Conservation (phyloP, 1,140 invertebrate genomes). For the Eurosta solidaginis region DNA sequence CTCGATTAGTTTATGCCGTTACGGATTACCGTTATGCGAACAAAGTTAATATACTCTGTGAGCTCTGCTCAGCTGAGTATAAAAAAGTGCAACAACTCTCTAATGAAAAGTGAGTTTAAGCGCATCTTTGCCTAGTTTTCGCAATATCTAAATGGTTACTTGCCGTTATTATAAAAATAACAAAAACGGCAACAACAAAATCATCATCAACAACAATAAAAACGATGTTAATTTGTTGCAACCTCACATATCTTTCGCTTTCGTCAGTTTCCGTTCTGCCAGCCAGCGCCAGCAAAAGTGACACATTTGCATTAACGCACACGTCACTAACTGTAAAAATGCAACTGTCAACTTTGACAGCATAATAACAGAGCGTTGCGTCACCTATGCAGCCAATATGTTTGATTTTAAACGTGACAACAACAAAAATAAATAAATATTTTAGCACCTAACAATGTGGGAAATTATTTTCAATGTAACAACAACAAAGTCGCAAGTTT, state of each 20-base stretch:
- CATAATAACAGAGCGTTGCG: not conserved
- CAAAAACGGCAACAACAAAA: not conserved
- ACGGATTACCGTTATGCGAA: too few relatives aligned
- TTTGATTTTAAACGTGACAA: not conserved
- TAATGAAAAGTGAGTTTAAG: slow-evolving; percentile 25
- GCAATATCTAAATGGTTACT: not conserved
- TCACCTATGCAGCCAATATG: too few relatives aligned
- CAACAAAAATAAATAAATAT: not conserved
- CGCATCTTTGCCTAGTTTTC: slow-evolving; percentile 21
- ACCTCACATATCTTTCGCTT: not conserved
- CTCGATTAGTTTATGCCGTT: too few relatives aligned
- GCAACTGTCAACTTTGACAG: slow-evolving; percentile 15
- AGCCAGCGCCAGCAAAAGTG: slow-evolving; percentile 25
- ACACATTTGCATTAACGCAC: not conserved
- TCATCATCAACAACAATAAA: not conserved
- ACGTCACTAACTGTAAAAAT: not conserved
- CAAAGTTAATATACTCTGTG: too few relatives aligned
- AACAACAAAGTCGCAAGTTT: not conserved
- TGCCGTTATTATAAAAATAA: not conserved
- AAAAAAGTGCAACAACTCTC: not conserved
- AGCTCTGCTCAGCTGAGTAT: too few relatives aligned
- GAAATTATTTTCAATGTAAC: not conserved
- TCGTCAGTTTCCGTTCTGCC: not conserved
- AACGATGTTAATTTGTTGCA: not conserved
- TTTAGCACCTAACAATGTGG: not conserved